Conservation (phyloP, 2,113 vertebrate genomes). For the Baryphthengus martii region DNA sequence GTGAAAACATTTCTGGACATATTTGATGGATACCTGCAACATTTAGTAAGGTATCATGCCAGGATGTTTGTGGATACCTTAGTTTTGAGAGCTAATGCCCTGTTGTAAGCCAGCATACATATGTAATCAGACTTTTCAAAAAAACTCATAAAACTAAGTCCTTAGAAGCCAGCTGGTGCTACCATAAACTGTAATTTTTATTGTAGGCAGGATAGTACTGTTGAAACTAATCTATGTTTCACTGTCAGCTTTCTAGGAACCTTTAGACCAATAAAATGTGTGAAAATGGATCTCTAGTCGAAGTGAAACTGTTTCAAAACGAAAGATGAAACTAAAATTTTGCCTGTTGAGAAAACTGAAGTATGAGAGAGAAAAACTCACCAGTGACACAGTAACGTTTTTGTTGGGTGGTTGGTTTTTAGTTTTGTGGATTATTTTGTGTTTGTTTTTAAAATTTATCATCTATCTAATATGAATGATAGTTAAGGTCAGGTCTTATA, state of each 20-base stretch:
- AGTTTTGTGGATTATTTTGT: no score
- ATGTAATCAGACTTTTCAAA: neutral
- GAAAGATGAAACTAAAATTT: neutral
- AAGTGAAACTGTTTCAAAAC: neutral
- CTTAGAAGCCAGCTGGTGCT: neutral
- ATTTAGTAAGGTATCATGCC: neutral
- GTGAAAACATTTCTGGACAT: neutral
- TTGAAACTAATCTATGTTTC: neutral
- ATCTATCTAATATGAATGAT: neutral
- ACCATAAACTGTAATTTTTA: neutral
- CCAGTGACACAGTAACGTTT: neutral
- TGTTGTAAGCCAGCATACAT: neutral
- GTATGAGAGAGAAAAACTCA: neutral
- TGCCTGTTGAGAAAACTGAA: neutral
- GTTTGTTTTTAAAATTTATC: neutral
- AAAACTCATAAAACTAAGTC: neutral
- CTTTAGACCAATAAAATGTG: neutral
- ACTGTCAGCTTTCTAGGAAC: neutral
- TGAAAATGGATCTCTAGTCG: neutral
- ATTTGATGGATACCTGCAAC: neutral
- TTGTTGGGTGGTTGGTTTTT: neutral
- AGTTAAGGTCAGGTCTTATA: neutral
- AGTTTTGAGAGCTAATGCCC: neutral
- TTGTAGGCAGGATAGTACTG: neutral
- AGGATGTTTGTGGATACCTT: neutral